Evolutionary conservation across 2,888 invertebrate genomes (phyloP).

Genomic region (Eledona agricola): DNA sequence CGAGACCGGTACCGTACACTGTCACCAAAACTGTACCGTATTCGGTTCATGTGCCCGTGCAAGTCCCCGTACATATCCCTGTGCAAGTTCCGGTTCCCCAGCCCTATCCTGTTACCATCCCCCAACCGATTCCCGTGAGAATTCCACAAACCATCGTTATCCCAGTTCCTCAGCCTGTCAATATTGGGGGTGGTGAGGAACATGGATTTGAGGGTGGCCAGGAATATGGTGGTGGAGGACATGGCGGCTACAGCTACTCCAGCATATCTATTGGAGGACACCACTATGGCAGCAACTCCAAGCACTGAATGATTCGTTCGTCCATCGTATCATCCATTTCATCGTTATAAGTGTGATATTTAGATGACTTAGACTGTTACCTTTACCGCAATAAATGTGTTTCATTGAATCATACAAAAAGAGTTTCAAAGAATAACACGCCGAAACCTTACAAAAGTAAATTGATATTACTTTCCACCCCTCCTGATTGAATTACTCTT

Average conservation of each 20-base stretch:
- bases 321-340: slow-evolving; percentile 21
- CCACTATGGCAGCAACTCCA: slow-evolving; percentile 48
- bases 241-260: slow-evolving; percentile 50
- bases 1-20: slow-evolving; percentile 58
- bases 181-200: slow-evolving; percentile 39
- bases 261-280: slow-evolving; percentile 52
- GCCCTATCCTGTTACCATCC: slow-evolving; percentile 49
- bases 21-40: slow-evolving; percentile 57
- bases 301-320: slow-evolving; percentile 37
- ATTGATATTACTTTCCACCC: slow-evolving; percentile 39
- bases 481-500: slow-evolving; percentile 37
- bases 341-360: slow-evolving; percentile 32
- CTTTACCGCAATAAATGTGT: slow-evolving; percentile 16
- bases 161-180: slow-evolving; percentile 46
- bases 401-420: slow-evolving; percentile 11
- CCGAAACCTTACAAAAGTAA: slow-evolving; percentile 29
- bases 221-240: slow-evolving; percentile 37
- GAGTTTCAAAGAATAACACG: slow-evolving; percentile 17
- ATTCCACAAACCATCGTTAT: slow-evolving; percentile 49
- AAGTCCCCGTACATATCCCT: slow-evolving; percentile 36
- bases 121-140: slow-evolving; percentile 50
- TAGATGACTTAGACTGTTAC: slow-evolving; percentile 15
- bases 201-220: slow-evolving; percentile 29
- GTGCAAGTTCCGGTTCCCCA: slow-evolving; percentile 53
- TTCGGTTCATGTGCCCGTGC: slow-evolving; percentile 31